phyloP scores from a whole-genome alignment of 1,140 invertebrate species.

The Maconellicoccus hirsutus region DNA sequence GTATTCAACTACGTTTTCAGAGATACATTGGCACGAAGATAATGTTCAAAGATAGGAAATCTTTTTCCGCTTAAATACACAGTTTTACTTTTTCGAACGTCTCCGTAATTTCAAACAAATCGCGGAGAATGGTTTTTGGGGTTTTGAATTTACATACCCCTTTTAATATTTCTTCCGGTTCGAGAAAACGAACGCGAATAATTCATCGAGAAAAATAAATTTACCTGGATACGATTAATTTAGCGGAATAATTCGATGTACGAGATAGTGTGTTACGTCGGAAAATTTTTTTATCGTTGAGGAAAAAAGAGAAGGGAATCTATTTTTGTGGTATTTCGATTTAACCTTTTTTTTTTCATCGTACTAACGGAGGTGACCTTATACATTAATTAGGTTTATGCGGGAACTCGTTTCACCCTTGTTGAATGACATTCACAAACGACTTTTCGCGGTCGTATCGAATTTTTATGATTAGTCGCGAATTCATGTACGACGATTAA shows the following conservation, averaged over 20 bases:
- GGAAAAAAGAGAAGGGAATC: neutral
- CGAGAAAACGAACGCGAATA: too few relatives aligned
- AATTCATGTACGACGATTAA: too few relatives aligned
- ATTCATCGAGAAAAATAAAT: neutral
- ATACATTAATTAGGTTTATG: conserved; percentile 13
- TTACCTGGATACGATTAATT: conserved; percentile 17
- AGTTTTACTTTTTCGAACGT: neutral
- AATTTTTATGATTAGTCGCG: too few relatives aligned
- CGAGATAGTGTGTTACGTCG: neutral
- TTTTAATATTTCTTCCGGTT: neutral
- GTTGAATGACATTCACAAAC: neutral
- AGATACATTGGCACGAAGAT: conserved; percentile 1
- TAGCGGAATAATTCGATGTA: conserved; percentile 16
- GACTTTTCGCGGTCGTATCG: neutral
- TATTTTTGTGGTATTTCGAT: conserved; percentile 11
- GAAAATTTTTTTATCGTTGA: too few relatives aligned
- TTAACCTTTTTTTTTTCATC: neutral
- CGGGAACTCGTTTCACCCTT: neutral
- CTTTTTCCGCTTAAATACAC: conserved; percentile 18
- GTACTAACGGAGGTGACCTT: neutral
- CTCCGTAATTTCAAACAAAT: neutral
- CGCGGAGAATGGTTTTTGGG: neutral
- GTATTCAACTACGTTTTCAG: neutral
- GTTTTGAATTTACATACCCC: neutral
- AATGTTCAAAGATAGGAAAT: conserved; percentile 19